phyloP scores from a whole-genome alignment of 1,140 invertebrate genomes.

The Eueides isabella region DNA sequence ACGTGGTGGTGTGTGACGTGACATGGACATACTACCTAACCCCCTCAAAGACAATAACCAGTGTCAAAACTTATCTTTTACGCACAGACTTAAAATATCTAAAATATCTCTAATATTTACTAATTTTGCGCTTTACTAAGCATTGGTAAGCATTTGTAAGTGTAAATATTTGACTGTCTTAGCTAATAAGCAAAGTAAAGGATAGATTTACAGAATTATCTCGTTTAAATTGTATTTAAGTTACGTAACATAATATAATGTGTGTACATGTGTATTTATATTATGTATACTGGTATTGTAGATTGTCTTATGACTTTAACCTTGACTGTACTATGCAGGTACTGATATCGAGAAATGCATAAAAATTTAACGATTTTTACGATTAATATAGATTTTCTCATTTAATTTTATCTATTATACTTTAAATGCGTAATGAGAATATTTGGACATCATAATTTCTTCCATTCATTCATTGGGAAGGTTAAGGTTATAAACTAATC shows the following conservation, averaged over 20 bases:
- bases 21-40: too few species aligned
- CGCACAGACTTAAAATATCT: neutral
- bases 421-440: too few species aligned
- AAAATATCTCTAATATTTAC: neutral
- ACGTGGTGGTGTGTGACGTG: neutral
- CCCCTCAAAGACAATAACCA: neutral
- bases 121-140: neutral
- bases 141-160: neutral
- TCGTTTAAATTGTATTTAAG: neutral
- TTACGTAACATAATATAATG: neutral
- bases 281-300: neutral
- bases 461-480: too few species aligned
- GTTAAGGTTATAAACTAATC: too few species aligned
- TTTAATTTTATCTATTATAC: too few species aligned
- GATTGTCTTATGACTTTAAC: neutral
- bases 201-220: neutral
- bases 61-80: neutral
- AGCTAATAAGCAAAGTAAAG: neutral
- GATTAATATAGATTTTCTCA: too few species aligned
- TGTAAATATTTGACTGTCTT: neutral
- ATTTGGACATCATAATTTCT: too few species aligned
- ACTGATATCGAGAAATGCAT: neutral
- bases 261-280: too few species aligned
- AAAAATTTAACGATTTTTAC: neutral
- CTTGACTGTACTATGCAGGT: neutral